These are phyloP conservation scores for Dendronephthya gigantea DNA, from an alignment of 64 coral and sea anemone species.

Conservation along the genomic window DNA sequence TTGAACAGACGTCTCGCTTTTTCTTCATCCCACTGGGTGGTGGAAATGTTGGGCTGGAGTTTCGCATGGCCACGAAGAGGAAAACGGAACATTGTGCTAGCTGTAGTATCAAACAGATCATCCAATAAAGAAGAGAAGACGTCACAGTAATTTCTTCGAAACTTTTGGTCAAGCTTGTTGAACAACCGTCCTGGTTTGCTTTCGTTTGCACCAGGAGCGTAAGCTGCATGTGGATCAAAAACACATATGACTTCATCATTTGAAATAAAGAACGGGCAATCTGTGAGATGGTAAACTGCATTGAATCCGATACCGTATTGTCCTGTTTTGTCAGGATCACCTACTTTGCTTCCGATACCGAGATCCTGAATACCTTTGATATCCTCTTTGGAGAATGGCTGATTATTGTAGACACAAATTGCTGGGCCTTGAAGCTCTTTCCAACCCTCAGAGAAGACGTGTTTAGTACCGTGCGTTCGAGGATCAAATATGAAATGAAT, in stretches of 20 bases:
- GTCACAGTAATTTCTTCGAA: constrained; percentile 44
- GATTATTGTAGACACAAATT: not conserved
- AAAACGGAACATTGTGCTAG: constrained; percentile 68
- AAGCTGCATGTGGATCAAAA: constrained; percentile 58
- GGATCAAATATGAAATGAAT: not conserved
- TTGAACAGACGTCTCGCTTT: constrained; percentile 13
- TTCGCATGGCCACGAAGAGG: constrained; percentile 40
- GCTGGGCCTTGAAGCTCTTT: not conserved
- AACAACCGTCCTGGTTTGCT: constrained; percentile 52
- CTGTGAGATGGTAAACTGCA: constrained; percentile 74
- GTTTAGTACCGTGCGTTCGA: not conserved
- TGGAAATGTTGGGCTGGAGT: constrained; percentile 45
- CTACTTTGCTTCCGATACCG: not conserved
- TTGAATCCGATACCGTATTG: constrained; percentile 57
- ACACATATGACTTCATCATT: constrained; percentile 48
- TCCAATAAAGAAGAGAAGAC: constrained; percentile 67
- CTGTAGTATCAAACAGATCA: constrained; percentile 51
- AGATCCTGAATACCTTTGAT: not conserved
- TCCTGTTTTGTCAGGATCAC: not conserved
- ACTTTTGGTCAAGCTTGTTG: constrained; percentile 14
- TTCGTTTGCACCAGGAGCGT: constrained; percentile 36
- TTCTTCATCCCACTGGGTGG: not conserved
- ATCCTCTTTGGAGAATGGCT: not conserved
- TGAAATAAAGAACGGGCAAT: constrained; percentile 59
- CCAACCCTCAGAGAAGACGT: not conserved